A percentile compares a stretch with the other conserved stretches of the same genome.
phyloP scores from a whole-genome alignment of 2,797 vertebrate species.

The Tragopan temminckii region DNA sequence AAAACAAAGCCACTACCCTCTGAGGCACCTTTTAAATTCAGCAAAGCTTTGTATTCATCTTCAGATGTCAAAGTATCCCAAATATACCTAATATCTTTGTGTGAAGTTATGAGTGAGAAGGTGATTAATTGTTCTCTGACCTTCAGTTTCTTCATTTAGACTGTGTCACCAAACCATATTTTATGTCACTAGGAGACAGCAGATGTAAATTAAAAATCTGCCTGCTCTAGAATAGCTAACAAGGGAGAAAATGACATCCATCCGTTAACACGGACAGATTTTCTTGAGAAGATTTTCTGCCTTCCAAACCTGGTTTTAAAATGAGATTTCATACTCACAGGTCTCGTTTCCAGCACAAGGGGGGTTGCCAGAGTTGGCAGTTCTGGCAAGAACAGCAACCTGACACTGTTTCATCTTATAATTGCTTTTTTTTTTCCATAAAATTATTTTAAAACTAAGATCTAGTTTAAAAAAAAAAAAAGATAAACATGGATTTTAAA shows the following conservation, averaged over 20 bases:
- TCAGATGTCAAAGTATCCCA: background rate
- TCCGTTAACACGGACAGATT: background rate
- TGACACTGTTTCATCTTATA: background rate
- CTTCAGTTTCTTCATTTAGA: constrained; percentile 22
- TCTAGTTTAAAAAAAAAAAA: background rate
- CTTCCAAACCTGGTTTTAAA: constrained; percentile 2
- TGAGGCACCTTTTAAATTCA: background rate
- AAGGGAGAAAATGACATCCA: constrained; percentile 40
- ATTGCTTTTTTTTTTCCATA: background rate
- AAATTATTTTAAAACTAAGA: background rate
- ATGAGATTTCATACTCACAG: background rate
- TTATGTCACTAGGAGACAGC: constrained; percentile 27
- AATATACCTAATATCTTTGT: background rate
- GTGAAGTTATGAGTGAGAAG: background rate
- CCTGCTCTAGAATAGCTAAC: constrained; percentile 1
- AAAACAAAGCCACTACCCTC: background rate
- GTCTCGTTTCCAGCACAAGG: background rate
- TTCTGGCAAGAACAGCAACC: background rate
- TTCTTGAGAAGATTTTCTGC: constrained; percentile 17
- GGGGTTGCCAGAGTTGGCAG: background rate
- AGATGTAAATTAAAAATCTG: constrained; percentile 30
- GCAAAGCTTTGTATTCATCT: background rate
- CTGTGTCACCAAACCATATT: constrained; percentile 24
- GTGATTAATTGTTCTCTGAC: constrained; percentile 29
- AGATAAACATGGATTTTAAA: background rate